Conservation (phyloP, 2,797 vertebrate species). For the Tadarida brasiliensis region DNA sequence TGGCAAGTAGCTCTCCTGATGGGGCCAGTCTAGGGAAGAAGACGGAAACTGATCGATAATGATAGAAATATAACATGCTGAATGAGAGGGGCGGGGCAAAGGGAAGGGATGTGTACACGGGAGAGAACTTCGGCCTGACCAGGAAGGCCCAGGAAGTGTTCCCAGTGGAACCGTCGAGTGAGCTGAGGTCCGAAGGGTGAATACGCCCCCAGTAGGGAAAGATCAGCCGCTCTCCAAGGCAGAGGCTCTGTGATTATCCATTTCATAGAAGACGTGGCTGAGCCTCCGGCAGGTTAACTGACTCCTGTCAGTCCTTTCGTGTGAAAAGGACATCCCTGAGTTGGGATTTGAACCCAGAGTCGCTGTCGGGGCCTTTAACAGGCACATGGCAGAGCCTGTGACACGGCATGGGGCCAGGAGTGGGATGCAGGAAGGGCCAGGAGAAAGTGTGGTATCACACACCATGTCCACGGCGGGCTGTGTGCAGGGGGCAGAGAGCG, state of each 20-base stretch:
- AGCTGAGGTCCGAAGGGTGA: neutral
- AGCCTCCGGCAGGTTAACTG: neutral
- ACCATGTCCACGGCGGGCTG: rapidly evolving
- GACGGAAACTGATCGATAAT: neutral
- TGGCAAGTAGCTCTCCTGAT: neutral
- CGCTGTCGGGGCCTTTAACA: neutral
- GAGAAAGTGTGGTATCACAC: neutral
- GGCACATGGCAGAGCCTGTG: neutral
- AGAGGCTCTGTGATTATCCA: neutral
- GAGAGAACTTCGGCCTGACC: neutral
- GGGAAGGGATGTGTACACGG: neutral
- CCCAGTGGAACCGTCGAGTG: neutral
- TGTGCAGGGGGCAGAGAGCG: neutral
- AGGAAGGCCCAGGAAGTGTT: neutral
- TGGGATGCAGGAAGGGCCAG: neutral
- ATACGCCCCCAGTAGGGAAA: neutral
- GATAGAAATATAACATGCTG: neutral
- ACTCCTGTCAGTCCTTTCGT: neutral
- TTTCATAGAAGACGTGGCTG: neutral
- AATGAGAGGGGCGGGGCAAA: neutral
- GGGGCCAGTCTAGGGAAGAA: neutral
- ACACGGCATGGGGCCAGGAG: neutral
- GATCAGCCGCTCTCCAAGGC: too few relatives aligned
- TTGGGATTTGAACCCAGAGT: neutral
- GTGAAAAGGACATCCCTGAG: neutral